These are phyloP conservation scores for Cheiracanthium punctorium DNA, from an alignment of 2,888 invertebrate genomes.

Conservation along the genomic window DNA sequence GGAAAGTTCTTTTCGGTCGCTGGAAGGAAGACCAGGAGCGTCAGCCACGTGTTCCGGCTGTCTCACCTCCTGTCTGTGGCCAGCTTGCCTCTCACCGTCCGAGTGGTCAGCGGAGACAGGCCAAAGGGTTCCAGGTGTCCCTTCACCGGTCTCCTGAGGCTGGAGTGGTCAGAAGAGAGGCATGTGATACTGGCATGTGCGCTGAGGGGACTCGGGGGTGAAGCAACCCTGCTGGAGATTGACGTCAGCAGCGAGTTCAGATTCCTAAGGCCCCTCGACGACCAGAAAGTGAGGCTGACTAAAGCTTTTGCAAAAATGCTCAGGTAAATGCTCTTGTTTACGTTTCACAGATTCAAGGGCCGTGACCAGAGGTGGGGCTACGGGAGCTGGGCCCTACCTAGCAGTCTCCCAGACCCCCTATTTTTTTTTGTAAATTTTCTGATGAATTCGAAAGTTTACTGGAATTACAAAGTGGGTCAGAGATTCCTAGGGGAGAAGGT, in stretches of 20 bases:
- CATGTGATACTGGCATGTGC: slow-evolving; percentile 83
- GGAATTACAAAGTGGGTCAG: no score
- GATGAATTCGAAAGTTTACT: no score
- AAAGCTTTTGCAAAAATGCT: slow-evolving; percentile 81
- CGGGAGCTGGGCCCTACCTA: no score
- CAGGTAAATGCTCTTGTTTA: slow-evolving; percentile 46
- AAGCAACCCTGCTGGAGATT: slow-evolving; percentile 78
- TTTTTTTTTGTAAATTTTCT: no score
- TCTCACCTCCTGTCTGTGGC: slow-evolving; percentile 80
- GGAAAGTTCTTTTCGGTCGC: slow-evolving; percentile 84
- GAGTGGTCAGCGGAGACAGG: slow-evolving; percentile 78
- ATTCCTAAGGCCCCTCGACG: slow-evolving; percentile 80
- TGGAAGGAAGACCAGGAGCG: slow-evolving; percentile 79
- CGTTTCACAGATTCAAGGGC: no score
- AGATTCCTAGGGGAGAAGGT: no score
- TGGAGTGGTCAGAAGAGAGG: slow-evolving; percentile 81
- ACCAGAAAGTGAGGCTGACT: slow-evolving; percentile 81
- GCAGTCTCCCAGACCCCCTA: no score
- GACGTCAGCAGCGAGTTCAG: slow-evolving; percentile 79
- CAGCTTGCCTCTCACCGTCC: slow-evolving; percentile 80
- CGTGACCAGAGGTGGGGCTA: no score
- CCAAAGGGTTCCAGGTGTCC: slow-evolving; percentile 76
- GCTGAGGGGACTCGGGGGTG: slow-evolving; percentile 76
- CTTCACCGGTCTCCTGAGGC: slow-evolving; percentile 81
- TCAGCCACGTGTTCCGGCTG: slow-evolving; percentile 77